phyloP scores from a whole-genome alignment of 2,113 vertebrate genomes.

The Kryptolebias marmoratus region DNA sequence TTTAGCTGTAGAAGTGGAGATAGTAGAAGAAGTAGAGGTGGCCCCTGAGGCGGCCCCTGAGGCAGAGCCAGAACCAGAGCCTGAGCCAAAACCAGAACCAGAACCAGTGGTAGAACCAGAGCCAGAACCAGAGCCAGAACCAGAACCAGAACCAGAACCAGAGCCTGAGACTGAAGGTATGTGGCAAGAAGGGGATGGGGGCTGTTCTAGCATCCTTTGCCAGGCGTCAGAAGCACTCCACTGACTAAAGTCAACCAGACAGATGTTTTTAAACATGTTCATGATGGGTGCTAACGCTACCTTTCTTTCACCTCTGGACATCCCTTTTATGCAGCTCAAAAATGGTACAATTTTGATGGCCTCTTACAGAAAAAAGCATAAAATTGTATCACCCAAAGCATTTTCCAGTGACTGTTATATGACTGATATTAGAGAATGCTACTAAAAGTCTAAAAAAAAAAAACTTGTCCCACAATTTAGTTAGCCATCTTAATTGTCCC shows the following conservation, averaged over 20 bases:
- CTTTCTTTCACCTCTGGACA: slow-evolving; percentile 53
- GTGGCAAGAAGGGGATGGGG: slow-evolving; percentile 72
- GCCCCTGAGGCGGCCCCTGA: slow-evolving; percentile 78
- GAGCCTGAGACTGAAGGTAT: slow-evolving; percentile 84
- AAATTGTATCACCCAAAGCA: not conserved
- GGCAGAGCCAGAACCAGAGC: slow-evolving; percentile 74
- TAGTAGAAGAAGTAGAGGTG: slow-evolving; percentile 81
- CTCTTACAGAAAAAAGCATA: not conserved
- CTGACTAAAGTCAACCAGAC: slow-evolving; percentile 55
- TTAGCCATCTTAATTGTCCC: no score
- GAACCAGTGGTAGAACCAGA: slow-evolving; percentile 66
- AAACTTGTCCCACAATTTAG: no score
- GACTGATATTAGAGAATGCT: slow-evolving; percentile 15
- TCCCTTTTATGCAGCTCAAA: not conserved
- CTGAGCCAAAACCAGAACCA: slow-evolving; percentile 63
- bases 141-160: slow-evolving; percentile 54
- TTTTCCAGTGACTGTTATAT: not conserved
- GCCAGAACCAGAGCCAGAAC: slow-evolving; percentile 60
- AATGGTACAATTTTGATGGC: not conserved
- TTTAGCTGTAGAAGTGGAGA: slow-evolving; percentile 78
- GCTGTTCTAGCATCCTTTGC: slow-evolving; percentile 77
- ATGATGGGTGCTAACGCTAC: slow-evolving; percentile 46
- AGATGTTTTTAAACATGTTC: slow-evolving; percentile 44
- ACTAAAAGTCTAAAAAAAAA: no score
- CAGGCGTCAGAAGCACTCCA: slow-evolving; percentile 58